Evolutionary conservation across 2,888 invertebrate species (phyloP).

Genomic region (Eurytoma adleriae): DNA sequence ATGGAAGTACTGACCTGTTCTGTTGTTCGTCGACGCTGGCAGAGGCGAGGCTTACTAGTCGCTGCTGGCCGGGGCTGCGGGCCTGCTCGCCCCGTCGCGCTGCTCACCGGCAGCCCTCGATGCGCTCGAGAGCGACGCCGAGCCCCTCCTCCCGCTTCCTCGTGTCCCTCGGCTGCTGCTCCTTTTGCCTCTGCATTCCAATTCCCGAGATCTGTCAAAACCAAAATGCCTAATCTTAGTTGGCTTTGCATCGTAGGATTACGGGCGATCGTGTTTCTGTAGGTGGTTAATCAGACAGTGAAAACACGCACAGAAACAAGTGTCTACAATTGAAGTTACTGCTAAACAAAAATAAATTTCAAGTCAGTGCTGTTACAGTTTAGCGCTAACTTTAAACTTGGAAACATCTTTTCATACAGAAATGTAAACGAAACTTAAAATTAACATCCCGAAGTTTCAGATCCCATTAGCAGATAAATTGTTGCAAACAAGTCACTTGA

Average conservation of each 20-base stretch:
- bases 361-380: too few species aligned
- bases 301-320: too few species aligned
- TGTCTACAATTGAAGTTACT: too few species aligned
- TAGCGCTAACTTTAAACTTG: too few species aligned
- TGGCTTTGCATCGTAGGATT: background rate
- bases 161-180: conserved; percentile 44
- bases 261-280: background rate
- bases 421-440: too few species aligned
- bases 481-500: too few species aligned
- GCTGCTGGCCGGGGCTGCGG: conserved; percentile 70
- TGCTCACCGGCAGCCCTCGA: conserved; percentile 68
- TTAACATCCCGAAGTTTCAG: too few species aligned
- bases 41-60: conserved; percentile 68
- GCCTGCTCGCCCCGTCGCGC: conserved; percentile 73
- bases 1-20: conserved; percentile 69
- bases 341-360: too few species aligned
- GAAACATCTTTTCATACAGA: too few species aligned
- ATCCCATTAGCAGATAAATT: too few species aligned
- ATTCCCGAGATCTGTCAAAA: conserved; percentile 56
- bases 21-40: conserved; percentile 74
- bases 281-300: too few species aligned
- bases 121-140: conserved; percentile 63
- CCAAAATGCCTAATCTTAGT: background rate
- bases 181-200: conserved; percentile 58
- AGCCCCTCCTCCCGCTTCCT: conserved; percentile 63